Evolutionary conservation across 53 echinoderm and acorn worm genomes (phyloP).

Genomic region (Echinarachnius parma): DNA sequence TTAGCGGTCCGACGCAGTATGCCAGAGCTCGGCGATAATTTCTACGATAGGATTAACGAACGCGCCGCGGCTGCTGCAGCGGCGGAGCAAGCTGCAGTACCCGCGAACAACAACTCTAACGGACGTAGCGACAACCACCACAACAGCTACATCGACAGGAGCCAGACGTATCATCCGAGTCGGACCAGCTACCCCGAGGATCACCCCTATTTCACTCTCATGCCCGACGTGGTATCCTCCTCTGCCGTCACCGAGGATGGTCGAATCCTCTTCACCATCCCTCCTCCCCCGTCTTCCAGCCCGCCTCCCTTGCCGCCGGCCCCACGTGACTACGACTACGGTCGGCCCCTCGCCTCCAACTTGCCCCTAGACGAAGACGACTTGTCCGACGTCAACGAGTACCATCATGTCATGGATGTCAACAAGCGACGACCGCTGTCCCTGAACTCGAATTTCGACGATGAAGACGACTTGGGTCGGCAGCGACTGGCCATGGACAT

Average conservation of each 20-base stretch:
- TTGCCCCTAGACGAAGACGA: constrained; percentile 11
- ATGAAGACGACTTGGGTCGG: constrained; percentile 28
- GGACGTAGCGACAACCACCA: constrained; percentile 17
- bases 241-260: constrained; percentile 25
- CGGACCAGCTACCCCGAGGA: constrained; percentile 30
- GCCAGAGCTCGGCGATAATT: constrained; percentile 42
- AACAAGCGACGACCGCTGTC: constrained; percentile 19
- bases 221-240: constrained; percentile 40
- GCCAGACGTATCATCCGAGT: constrained; percentile 32
- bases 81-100: neutral
- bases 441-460: constrained; percentile 36
- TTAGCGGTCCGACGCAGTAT: constrained; percentile 26
- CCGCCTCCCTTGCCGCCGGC: constrained; percentile 40
- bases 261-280: constrained; percentile 34
- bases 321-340: constrained; percentile 42
- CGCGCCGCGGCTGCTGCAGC: neutral
- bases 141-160: constrained; percentile 32
- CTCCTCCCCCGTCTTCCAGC: constrained; percentile 46
- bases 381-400: constrained; percentile 5
- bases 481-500: constrained; percentile 32
- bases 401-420: constrained; percentile 31
- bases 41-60: constrained; percentile 33
- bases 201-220: constrained; percentile 39
- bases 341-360: neutral
- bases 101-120: neutral